These are phyloP conservation scores for Irena cyanogastra DNA, from an alignment of 2,113 vertebrate species.

Conservation along the genomic window DNA sequence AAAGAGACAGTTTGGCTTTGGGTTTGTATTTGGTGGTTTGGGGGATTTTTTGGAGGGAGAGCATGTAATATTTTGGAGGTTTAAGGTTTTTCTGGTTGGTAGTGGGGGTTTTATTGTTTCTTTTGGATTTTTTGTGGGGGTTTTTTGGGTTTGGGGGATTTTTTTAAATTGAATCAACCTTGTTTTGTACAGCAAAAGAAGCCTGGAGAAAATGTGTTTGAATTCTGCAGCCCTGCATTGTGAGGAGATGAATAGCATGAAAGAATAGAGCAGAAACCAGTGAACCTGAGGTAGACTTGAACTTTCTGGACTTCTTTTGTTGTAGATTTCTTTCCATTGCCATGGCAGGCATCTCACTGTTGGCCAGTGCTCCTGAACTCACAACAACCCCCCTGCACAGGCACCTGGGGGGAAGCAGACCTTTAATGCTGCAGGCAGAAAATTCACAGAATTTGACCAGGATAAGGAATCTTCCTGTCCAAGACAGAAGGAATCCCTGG, in stretches of 20 bases:
- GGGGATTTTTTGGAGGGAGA: rapidly evolving
- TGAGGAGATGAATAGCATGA: neutral
- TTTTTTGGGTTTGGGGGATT: rapidly evolving
- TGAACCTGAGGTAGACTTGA: constrained; percentile 40
- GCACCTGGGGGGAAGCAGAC: neutral
- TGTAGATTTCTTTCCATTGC: constrained; percentile 13
- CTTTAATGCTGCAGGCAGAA: neutral
- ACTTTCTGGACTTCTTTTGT: constrained; percentile 37
- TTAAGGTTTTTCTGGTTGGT: neutral
- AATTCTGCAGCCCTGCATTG: neutral
- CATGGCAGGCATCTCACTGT: neutral
- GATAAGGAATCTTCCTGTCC: neutral
- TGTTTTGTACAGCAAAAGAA: neutral
- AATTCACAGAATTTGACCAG: neutral
- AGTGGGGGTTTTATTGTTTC: neutral
- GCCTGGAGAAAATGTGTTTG: neutral
- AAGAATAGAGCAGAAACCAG: neutral
- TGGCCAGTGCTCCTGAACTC: neutral
- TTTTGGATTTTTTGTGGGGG: neutral
- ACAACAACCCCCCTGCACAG: neutral
- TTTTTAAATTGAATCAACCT: neutral
- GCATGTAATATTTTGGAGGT: rapidly evolving
- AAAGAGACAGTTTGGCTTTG: neutral
- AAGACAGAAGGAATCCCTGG: neutral
- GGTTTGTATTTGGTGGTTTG: neutral